Conservation (phyloP, 2,113 vertebrate species). For the Sphyrna mokarran region DNA sequence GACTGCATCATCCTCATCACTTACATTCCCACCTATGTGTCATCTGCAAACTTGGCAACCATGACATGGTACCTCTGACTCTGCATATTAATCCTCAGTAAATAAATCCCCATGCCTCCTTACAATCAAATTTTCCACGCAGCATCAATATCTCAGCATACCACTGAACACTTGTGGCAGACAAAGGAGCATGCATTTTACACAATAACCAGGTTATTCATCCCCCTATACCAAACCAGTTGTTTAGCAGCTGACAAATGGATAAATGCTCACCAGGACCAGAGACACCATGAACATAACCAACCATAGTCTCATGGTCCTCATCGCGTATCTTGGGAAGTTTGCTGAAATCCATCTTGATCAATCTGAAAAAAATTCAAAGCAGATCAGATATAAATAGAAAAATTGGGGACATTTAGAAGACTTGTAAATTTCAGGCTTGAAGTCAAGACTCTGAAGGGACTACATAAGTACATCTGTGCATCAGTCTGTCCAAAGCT, state of each 20-base stretch:
- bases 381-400: background rate
- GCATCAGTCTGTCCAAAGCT: background rate
- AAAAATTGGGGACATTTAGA: background rate
- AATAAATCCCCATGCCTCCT: background rate
- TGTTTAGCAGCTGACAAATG: background rate
- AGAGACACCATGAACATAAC: slow-evolving; percentile 90
- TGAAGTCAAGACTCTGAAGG: background rate
- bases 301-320: slow-evolving; percentile 80
- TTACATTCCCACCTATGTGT: too few relatives aligned
- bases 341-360: slow-evolving; percentile 87
- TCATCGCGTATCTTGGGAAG: slow-evolving; percentile 87
- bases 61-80: background rate
- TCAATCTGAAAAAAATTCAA: background rate
- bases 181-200: background rate
- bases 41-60: too few relatives aligned
- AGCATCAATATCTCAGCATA: background rate
- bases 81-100: background rate
- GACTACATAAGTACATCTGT: background rate
- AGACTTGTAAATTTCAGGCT: background rate
- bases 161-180: background rate
- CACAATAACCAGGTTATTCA: background rate
- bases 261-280: slow-evolving; percentile 74
- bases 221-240: background rate
- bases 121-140: background rate
- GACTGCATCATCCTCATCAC: too few relatives aligned